These are phyloP conservation scores for Cacatua alba DNA, from an alignment of 2,113 vertebrate genomes.

Conservation along the genomic window DNA sequence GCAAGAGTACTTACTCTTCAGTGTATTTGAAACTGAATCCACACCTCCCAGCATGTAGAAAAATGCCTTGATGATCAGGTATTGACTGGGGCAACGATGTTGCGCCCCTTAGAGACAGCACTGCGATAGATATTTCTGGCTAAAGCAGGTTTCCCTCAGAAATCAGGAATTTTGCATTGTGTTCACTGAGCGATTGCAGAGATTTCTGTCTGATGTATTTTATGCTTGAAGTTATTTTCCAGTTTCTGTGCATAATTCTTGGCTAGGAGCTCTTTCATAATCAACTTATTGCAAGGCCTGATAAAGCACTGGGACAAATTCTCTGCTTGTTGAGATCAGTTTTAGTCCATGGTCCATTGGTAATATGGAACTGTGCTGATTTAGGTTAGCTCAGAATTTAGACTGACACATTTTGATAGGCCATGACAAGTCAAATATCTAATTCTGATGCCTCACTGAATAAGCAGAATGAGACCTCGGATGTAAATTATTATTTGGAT, in stretches of 20 bases:
- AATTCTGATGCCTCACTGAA: not conserved
- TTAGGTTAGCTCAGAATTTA: not conserved
- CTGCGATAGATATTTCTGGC: not conserved
- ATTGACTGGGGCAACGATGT: not conserved
- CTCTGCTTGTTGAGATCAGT: not conserved
- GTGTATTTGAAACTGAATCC: not conserved
- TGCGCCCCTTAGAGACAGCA: rapidly evolving
- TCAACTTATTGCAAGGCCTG: not conserved
- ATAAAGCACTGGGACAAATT: not conserved
- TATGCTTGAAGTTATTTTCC: not conserved
- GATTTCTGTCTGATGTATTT: not conserved
- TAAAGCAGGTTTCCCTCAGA: not conserved
- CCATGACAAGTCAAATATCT: not conserved
- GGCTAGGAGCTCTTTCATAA: not conserved
- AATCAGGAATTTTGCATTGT: not conserved
- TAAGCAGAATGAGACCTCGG: not conserved
- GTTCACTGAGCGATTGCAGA: not conserved
- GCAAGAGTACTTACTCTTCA: not conserved
- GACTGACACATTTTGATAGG: not conserved
- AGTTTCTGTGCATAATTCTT: not conserved
- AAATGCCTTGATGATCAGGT: not conserved
- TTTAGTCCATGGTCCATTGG: not conserved
- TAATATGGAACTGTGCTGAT: not conserved
- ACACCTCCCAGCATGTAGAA: not conserved
- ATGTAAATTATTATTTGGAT: not conserved